Percentiles rank a stretch among this genome's conserved stretches.
Evolutionary conservation across 2,113 vertebrate genomes (phyloP).

Genomic region (Dicaeum eximium): DNA sequence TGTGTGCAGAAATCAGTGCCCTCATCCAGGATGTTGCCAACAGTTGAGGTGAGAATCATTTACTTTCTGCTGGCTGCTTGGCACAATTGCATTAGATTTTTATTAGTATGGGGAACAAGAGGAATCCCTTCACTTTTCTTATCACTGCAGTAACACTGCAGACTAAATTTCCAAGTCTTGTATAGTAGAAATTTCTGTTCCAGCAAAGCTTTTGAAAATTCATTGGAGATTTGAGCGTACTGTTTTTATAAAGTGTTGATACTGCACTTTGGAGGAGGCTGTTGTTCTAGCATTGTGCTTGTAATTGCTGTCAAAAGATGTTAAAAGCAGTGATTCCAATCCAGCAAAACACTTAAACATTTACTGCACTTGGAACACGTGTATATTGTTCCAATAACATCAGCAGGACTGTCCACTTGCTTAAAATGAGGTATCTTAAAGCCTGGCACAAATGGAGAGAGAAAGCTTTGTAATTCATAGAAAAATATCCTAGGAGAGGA

Average conservation of each 20-base stretch:
- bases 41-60: neutral
- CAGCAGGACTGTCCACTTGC: neutral
- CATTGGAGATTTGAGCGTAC: neutral
- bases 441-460: neutral
- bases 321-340: constrained; percentile 11
- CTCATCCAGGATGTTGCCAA: neutral
- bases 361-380: neutral
- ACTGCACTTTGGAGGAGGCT: neutral
- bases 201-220: constrained; percentile 28
- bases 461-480: neutral
- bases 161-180: neutral
- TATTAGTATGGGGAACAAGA: neutral
- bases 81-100: neutral
- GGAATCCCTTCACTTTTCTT: neutral
- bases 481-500: neutral
- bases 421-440: neutral
- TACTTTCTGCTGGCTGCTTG: neutral
- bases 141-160: neutral
- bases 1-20: neutral
- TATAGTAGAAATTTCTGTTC: neutral
- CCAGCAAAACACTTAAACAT: constrained; percentile 27
- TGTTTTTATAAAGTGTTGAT: neutral
- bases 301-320: constrained; percentile 22
- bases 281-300: neutral
- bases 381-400: neutral